Evolutionary conservation across 2,888 invertebrate species (phyloP).

Genomic region (Tetanocera ferruginea): DNA sequence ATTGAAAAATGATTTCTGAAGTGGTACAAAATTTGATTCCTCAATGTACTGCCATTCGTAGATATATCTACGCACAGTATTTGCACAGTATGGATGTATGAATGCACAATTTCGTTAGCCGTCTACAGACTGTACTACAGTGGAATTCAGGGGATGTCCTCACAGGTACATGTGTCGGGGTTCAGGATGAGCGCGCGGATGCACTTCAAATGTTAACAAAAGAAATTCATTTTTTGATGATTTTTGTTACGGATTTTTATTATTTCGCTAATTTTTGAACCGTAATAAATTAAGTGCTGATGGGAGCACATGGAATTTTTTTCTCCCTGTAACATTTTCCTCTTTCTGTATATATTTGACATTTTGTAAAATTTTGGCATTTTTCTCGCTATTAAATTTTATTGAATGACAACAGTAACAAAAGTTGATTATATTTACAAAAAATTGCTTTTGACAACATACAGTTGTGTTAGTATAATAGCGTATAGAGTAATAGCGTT

Average conservation of each 20-base stretch:
- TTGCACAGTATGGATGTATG: background rate
- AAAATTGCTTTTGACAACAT: background rate
- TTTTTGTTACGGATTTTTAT: slow-evolving; percentile 19
- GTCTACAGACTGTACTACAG: background rate
- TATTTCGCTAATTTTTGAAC: slow-evolving; percentile 36
- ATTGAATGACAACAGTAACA: background rate
- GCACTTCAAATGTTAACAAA: slow-evolving; percentile 28
- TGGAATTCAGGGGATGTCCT: background rate
- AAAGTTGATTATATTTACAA: background rate
- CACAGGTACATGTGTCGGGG: background rate
- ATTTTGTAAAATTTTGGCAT: slow-evolving; percentile 1
- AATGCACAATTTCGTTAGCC: background rate
- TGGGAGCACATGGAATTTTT: slow-evolving; percentile 27
- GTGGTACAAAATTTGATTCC: slow-evolving; percentile 42
- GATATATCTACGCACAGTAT: slow-evolving; percentile 2
- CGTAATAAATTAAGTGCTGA: slow-evolving; percentile 48
- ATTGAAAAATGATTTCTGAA: slow-evolving; percentile 58
- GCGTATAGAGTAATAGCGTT: too few species aligned
- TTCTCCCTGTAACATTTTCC: background rate
- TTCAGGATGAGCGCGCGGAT: background rate
- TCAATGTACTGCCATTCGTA: background rate
- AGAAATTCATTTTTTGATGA: slow-evolving; percentile 8
- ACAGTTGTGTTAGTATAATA: too few species aligned
- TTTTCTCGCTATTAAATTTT: background rate
- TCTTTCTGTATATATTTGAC: background rate